phyloP scores from a whole-genome alignment of 2,797 vertebrate species.

The Buceros bicornis region DNA sequence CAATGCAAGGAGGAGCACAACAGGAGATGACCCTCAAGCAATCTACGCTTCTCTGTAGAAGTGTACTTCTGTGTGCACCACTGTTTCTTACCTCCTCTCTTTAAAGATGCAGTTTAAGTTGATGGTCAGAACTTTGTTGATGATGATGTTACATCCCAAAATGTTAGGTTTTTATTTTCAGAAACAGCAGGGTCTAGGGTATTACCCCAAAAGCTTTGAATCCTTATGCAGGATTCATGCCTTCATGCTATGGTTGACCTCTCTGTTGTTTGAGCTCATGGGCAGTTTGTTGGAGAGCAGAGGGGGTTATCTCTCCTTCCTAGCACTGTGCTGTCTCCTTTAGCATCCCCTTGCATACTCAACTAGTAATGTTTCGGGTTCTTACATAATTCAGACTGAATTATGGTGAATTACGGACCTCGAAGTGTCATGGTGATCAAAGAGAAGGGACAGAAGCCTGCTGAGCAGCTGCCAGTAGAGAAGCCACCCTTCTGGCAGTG shows the following conservation, averaged over 20 bases:
- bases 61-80: no score
- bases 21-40: fast-evolving
- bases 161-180: background rate
- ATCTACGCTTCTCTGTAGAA: background rate
- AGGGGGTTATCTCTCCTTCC: background rate
- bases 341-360: background rate
- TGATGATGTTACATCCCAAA: background rate
- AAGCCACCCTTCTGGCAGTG: background rate
- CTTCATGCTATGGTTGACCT: fast-evolving
- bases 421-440: background rate
- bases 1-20: background rate
- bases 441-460: background rate
- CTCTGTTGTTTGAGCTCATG: background rate
- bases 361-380: background rate
- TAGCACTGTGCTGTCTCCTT: background rate
- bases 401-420: background rate
- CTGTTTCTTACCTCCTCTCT: background rate
- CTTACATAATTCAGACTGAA: background rate
- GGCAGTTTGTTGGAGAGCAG: background rate
- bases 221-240: background rate
- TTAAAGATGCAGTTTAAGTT: background rate
- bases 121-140: background rate
- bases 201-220: background rate
- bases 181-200: background rate
- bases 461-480: background rate